Conservation (phyloP, 1,140 invertebrate genomes). For the Drosophila mojavensis region DNA sequence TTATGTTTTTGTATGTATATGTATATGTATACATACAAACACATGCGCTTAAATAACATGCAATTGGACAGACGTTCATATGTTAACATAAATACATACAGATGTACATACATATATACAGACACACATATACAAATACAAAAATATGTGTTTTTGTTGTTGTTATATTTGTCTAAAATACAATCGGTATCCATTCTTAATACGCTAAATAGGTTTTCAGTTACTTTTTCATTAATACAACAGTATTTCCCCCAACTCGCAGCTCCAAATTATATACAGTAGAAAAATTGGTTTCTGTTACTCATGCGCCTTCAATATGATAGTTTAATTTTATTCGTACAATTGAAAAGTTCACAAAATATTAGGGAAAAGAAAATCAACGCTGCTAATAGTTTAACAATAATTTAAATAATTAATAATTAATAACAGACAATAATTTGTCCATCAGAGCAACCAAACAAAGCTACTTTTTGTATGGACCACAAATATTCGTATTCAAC, state of each 20-base stretch:
- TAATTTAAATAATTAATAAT: conserved; percentile 33
- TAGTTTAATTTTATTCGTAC: conserved; percentile 84
- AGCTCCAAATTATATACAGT: conserved; percentile 83
- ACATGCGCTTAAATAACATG: neutral
- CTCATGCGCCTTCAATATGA: conserved; percentile 83
- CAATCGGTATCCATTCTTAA: conserved; percentile 66
- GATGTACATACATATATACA: conserved; percentile 27
- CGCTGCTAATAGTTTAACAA: conserved; percentile 22
- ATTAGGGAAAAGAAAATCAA: conserved; percentile 48
- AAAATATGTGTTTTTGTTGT: conserved; percentile 30
- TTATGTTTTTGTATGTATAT: neutral
- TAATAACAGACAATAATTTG: too few species aligned
- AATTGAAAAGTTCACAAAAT: conserved; percentile 82
- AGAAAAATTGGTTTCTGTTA: conserved; percentile 83
- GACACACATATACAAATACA: conserved; percentile 24
- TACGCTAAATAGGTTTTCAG: conserved; percentile 70
- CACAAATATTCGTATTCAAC: neutral
- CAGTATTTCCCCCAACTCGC: conserved; percentile 76
- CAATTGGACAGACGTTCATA: neutral
- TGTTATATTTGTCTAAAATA: conserved; percentile 71
- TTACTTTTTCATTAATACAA: conserved; percentile 80
- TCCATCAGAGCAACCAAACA: too few species aligned
- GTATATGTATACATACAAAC: conserved; percentile 6
- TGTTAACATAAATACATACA: neutral
- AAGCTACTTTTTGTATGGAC: neutral